Percentiles rank a stretch among this genome's conserved stretches.
Conservation (phyloP, 2,113 vertebrate species). For the Microtus pennsylvanicus region DNA sequence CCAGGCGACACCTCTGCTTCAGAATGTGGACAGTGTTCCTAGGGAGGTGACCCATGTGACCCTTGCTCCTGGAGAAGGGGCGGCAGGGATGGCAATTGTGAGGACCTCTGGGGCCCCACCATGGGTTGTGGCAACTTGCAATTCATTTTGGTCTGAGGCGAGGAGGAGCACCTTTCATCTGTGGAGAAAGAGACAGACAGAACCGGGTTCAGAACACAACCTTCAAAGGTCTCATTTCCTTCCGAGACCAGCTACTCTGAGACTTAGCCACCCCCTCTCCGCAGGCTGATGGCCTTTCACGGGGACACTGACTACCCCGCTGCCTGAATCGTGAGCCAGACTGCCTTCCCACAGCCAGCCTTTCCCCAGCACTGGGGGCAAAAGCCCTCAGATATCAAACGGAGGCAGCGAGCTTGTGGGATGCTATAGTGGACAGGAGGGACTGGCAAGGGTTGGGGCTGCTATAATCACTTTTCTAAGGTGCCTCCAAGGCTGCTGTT, state of each 20-base stretch:
- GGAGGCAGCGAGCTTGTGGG: accelerated
- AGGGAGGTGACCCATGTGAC: not conserved
- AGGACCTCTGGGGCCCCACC: constrained; percentile 9
- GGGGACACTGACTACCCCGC: not conserved
- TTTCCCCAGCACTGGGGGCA: too few species aligned
- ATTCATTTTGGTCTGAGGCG: constrained; percentile 72
- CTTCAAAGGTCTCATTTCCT: not conserved
- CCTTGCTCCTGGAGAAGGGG: constrained; percentile 13
- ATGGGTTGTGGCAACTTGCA: constrained; percentile 77
- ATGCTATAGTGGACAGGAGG: accelerated
- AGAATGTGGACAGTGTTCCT: not conserved
- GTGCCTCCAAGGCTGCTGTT: not conserved
- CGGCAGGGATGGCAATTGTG: constrained; percentile 62
- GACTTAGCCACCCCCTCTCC: not conserved
- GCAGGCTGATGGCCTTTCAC: not conserved
- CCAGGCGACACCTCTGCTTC: not conserved
- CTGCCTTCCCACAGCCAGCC: not conserved
- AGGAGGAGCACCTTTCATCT: constrained; percentile 58
- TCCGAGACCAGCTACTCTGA: not conserved
- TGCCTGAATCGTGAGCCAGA: not conserved
- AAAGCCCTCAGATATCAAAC: not conserved
- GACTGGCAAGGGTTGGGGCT: not conserved
- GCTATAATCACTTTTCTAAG: not conserved
- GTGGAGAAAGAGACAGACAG: constrained; percentile 52
- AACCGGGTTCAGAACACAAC: not conserved